phyloP scores from a whole-genome alignment of 2,797 vertebrate species.

The Peromyscus eremicus region DNA sequence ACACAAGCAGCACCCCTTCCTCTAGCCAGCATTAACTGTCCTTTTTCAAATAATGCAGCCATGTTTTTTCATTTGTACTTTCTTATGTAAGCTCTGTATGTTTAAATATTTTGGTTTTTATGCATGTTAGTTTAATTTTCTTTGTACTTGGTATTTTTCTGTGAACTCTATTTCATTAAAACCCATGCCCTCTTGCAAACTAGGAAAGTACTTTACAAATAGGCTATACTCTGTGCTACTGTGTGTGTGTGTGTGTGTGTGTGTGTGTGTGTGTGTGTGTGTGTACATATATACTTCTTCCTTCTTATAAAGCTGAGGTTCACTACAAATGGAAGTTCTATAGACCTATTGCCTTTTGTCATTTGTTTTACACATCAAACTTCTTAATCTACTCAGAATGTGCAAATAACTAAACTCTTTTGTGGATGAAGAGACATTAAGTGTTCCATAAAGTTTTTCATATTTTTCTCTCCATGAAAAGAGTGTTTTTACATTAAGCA shows the following conservation, averaged over 20 bases:
- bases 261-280: not conserved
- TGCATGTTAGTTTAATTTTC: not conserved
- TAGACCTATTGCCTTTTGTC: not conserved
- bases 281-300: not conserved
- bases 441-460: not conserved
- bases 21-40: not conserved
- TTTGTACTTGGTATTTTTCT: slow-evolving; percentile 10
- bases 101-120: not conserved
- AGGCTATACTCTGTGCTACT: not conserved
- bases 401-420: slow-evolving; percentile 50
- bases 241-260: not conserved
- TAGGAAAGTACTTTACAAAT: not conserved
- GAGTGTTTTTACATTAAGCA: not conserved
- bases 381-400: not conserved
- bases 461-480: not conserved
- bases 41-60: slow-evolving; percentile 11
- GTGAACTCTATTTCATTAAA: not conserved
- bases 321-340: not conserved
- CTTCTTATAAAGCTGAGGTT: not conserved
- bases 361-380: slow-evolving; percentile 11
- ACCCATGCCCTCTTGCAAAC: not conserved
- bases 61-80: slow-evolving; percentile 41
- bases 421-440: not conserved
- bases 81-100: not conserved
- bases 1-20: not conserved